phyloP scores from a whole-genome alignment of 2,888 invertebrate genomes.

The Coremacera marginata region DNA sequence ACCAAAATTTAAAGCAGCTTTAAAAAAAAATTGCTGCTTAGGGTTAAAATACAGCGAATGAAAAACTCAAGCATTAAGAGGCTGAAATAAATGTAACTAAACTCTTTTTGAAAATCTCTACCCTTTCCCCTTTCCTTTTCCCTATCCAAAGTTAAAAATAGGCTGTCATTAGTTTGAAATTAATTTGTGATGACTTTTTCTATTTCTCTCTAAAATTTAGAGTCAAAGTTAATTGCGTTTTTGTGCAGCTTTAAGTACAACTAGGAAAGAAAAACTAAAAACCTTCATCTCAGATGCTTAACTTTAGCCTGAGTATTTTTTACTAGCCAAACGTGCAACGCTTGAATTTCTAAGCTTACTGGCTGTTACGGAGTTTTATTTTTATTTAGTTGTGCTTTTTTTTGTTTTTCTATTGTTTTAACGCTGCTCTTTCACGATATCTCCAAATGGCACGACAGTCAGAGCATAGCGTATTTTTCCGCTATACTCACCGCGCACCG shows the following conservation, averaged over 20 bases:
- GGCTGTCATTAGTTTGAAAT: too few species aligned
- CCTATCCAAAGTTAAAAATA: too few species aligned
- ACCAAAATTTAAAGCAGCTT: too few species aligned
- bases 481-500: neutral
- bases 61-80: too few species aligned
- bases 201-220: neutral
- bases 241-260: neutral
- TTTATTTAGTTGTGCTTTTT: neutral
- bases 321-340: constrained; percentile 1
- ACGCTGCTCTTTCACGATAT: constrained; percentile 32
- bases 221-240: neutral
- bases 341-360: neutral
- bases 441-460: constrained; percentile 39
- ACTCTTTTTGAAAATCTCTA: too few species aligned
- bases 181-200: too few species aligned
- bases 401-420: too few species aligned
- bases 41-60: too few species aligned
- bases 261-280: neutral
- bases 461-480: neutral
- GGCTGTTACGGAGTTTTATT: constrained; percentile 6
- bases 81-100: too few species aligned
- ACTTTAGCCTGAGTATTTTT: neutral
- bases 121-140: too few species aligned
- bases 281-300: neutral
- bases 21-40: too few species aligned